These are phyloP conservation scores for Protophormia terraenovae DNA, from an alignment of 2,888 invertebrate genomes.

Conservation along the genomic window DNA sequence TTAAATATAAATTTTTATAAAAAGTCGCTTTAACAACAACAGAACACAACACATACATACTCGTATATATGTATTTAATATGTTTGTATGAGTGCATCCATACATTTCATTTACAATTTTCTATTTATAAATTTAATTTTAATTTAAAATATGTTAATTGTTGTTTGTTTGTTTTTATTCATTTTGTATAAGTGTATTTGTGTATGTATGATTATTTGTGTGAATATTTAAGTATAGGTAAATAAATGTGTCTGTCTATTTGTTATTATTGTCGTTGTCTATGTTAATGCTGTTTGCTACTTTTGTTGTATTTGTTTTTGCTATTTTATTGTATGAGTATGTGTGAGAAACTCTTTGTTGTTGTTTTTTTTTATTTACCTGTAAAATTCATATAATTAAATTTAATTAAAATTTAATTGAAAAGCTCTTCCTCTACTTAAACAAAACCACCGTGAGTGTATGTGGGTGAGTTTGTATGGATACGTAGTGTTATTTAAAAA, in stretches of 20 bases:
- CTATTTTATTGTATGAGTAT: neutral
- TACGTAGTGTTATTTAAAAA: constrained; percentile 43
- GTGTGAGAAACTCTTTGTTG: neutral
- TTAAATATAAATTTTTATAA: neutral
- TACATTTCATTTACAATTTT: constrained; percentile 46
- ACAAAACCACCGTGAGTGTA: constrained; percentile 27
- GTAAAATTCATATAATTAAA: constrained; percentile 71
- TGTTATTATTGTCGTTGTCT: constrained; percentile 29
- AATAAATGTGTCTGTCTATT: constrained; percentile 42
- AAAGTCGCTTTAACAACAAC: too few species aligned
- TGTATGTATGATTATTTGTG: constrained; percentile 10
- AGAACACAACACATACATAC: neutral
- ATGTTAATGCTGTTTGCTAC: constrained; percentile 44
- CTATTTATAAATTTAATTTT: constrained; percentile 58
- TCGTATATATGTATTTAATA: neutral
- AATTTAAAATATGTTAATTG: constrained; percentile 60
- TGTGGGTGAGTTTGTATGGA: neutral
- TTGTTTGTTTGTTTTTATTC: constrained; percentile 35
- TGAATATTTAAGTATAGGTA: constrained; percentile 39
- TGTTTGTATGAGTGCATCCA: constrained; percentile 23
- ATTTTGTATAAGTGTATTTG: neutral
- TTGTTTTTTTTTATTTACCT: constrained; percentile 55
- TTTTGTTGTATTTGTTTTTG: constrained; percentile 30
- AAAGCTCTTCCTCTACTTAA: constrained; percentile 68
- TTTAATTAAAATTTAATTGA: constrained; percentile 72